These are phyloP conservation scores for Psilanteris sp. DNA, from an alignment of 1,140 invertebrate species.

Conservation along the genomic window DNA sequence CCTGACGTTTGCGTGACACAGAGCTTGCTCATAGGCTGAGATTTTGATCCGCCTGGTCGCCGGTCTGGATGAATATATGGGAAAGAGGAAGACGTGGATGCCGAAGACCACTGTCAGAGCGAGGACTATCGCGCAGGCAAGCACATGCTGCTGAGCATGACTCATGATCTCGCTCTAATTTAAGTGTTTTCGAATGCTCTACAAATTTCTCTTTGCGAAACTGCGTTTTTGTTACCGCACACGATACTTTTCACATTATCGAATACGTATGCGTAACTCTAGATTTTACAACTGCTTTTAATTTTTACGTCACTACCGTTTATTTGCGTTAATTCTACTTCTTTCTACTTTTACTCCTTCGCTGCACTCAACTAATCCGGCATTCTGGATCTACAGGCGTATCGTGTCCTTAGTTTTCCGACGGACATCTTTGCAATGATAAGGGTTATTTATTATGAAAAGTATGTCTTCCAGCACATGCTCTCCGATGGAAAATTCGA, in stretches of 20 bases:
- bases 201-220: slow-evolving; percentile 52
- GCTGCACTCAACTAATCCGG: slow-evolving; percentile 71
- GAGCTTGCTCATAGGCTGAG: slow-evolving; percentile 80
- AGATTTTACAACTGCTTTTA: slow-evolving; percentile 47
- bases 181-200: slow-evolving; percentile 38
- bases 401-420: slow-evolving; percentile 74
- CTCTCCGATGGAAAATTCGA: slow-evolving; percentile 10
- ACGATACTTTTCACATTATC: slow-evolving; percentile 18
- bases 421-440: slow-evolving; percentile 74
- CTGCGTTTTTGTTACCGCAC: slow-evolving; percentile 23
- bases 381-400: slow-evolving; percentile 76
- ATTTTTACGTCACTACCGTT: slow-evolving; percentile 54
- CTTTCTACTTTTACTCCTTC: slow-evolving; percentile 61
- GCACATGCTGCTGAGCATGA: slow-evolving; percentile 81
- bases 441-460: slow-evolving; percentile 43
- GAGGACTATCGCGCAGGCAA: slow-evolving; percentile 82
- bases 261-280: slow-evolving; percentile 37
- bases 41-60: slow-evolving; percentile 73
- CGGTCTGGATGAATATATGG: slow-evolving; percentile 80
- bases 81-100: slow-evolving; percentile 83
- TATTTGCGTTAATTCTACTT: slow-evolving; percentile 57
- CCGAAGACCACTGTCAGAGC: slow-evolving; percentile 82
- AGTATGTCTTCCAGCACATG: neutral
- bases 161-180: slow-evolving; percentile 71
- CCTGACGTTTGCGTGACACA: slow-evolving; percentile 80